These are phyloP conservation scores for Pterocles burchelli DNA, from an alignment of 2,113 vertebrate species.

Conservation along the genomic window DNA sequence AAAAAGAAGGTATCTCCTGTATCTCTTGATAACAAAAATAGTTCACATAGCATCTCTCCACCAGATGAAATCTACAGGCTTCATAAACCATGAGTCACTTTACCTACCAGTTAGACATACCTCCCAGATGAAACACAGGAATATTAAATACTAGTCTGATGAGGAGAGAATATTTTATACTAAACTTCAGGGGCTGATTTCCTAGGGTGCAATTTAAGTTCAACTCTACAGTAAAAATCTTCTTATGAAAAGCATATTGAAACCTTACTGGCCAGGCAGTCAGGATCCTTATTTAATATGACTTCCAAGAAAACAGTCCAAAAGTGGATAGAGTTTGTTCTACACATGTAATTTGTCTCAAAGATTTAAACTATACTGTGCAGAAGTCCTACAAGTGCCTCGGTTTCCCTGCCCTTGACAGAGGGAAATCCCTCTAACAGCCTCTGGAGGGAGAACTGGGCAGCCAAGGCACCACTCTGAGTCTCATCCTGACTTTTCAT, in stretches of 20 bases:
- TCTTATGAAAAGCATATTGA: not conserved
- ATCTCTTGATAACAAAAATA: not conserved
- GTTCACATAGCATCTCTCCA: not conserved
- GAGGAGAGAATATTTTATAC: not conserved
- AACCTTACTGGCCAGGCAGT: not conserved
- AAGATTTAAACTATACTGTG: not conserved
- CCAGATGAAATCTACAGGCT: slow-evolving; percentile 1
- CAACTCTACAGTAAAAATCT: not conserved
- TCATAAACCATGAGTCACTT: not conserved
- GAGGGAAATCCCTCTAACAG: not conserved
- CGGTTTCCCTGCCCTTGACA: not conserved
- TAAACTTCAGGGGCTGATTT: not conserved
- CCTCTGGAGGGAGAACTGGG: not conserved
- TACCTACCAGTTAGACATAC: not conserved
- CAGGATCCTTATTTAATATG: not conserved
- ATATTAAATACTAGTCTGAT: not conserved
- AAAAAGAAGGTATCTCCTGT: not conserved
- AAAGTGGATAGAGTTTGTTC: not conserved
- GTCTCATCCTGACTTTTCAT: not conserved
- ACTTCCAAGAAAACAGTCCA: not conserved
- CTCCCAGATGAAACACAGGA: not conserved
- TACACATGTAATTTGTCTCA: not conserved
- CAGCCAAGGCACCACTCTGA: not conserved
- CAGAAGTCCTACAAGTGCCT: not conserved
- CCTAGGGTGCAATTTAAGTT: not conserved